phyloP scores from a whole-genome alignment of 2,113 vertebrate species.

The Serinus canaria region DNA sequence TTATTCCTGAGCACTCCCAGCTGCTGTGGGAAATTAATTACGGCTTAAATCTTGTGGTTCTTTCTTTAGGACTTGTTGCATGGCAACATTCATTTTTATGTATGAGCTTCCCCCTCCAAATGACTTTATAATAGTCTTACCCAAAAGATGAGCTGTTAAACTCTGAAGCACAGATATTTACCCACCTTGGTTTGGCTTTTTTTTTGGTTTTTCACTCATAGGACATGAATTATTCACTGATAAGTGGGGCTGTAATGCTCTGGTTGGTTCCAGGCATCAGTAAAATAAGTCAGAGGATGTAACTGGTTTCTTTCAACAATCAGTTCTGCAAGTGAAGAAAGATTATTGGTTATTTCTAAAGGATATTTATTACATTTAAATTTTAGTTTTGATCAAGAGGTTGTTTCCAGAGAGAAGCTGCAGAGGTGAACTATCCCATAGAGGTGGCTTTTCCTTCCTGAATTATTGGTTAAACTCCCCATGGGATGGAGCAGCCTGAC shows the following conservation, averaged over 20 bases:
- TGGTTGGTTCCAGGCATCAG: background rate
- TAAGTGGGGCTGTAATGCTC: background rate
- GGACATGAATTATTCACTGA: background rate
- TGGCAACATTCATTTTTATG: constrained; percentile 65
- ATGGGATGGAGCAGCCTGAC: background rate
- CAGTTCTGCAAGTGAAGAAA: background rate
- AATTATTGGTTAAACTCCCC: background rate
- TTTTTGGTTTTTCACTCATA: background rate
- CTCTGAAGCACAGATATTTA: constrained; percentile 2
- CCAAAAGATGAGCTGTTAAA: constrained; percentile 30
- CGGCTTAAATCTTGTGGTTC: constrained; percentile 17
- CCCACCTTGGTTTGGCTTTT: background rate
- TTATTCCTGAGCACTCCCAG: constrained; percentile 21
- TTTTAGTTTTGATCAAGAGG: background rate
- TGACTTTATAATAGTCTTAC: constrained; percentile 24
- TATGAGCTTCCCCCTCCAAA: constrained; percentile 40
- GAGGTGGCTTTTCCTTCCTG: background rate
- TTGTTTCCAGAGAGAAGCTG: background rate
- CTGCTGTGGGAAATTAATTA: constrained; percentile 46
- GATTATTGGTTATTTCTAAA: background rate
- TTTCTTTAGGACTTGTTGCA: constrained; percentile 63
- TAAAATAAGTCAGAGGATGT: background rate
- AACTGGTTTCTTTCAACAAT: background rate
- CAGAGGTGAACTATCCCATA: background rate
- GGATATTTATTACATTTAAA: background rate